Percentiles rank a stretch among this genome's conserved stretches.
Evolutionary conservation across 1,140 invertebrate species (phyloP).

Genomic region (Lamellibrachia luymesi): DNA sequence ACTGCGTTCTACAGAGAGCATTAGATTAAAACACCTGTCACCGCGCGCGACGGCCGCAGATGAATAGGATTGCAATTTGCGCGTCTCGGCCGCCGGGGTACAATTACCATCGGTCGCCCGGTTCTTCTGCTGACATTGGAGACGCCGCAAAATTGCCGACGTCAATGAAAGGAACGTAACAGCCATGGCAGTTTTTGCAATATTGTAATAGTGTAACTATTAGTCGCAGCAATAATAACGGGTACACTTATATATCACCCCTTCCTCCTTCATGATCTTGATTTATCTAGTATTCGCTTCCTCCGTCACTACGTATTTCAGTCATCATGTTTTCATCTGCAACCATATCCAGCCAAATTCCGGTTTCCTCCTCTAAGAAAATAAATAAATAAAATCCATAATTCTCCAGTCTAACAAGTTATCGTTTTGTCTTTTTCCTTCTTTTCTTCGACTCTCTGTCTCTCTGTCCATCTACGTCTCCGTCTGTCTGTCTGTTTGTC

Average conservation of each 20-base stretch:
- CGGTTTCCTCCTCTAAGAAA: too few relatives aligned
- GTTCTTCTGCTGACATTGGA: not conserved
- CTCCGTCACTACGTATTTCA: too few relatives aligned
- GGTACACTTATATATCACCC: not conserved
- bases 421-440: too few relatives aligned
- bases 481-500: too few relatives aligned
- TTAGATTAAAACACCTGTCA: constrained; percentile 5
- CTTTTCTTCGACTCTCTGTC: too few relatives aligned
- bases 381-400: too few relatives aligned
- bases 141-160: too few relatives aligned
- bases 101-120: not conserved
- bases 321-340: not conserved
- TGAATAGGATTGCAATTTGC: not conserved
- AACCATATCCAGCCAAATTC: not conserved
- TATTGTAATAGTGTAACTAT: not conserved
- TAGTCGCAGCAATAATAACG: not conserved
- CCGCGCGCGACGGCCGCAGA: not conserved
- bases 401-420: too few relatives aligned
- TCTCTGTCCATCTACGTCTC: too few relatives aligned
- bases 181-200: not conserved
- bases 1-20: not conserved
- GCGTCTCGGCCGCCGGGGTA: not conserved
- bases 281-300: too few relatives aligned
- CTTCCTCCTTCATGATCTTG: not conserved
- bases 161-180: not conserved